Percentiles rank a stretch among this genome's conserved stretches.
phyloP scores from a whole-genome alignment of 2,797 vertebrate species.

The Jordanella pulchra region DNA sequence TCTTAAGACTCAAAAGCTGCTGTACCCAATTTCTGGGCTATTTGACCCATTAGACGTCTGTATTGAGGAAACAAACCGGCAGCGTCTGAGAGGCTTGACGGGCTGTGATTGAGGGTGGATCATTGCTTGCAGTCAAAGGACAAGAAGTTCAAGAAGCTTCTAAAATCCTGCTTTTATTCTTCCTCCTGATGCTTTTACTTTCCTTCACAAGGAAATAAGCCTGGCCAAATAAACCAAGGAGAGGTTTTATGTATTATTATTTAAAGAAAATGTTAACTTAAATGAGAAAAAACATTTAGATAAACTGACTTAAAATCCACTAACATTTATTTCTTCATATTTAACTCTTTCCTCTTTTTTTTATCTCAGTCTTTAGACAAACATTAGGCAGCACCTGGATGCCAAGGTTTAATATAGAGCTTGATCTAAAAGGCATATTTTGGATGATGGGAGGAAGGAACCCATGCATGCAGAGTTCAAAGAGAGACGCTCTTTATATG shows the following conservation, averaged over 20 bases:
- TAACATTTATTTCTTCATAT: too few relatives aligned
- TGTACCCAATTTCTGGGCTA: constrained; percentile 55
- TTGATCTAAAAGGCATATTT: too few relatives aligned
- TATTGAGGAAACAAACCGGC: constrained; percentile 57
- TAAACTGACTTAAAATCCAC: too few relatives aligned
- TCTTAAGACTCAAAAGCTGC: constrained; percentile 47
- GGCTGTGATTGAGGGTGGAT: constrained; percentile 28
- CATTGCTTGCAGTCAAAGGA: constrained; percentile 26
- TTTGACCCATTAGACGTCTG: constrained; percentile 67
- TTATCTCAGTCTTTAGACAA: too few relatives aligned
- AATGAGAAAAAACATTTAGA: too few relatives aligned
- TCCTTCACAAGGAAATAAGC: not conserved
- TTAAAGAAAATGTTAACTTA: too few relatives aligned
- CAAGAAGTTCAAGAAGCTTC: constrained; percentile 22
- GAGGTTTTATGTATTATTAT: not conserved
- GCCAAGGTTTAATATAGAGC: too few relatives aligned
- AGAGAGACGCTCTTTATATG: too few relatives aligned
- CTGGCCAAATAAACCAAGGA: not conserved
- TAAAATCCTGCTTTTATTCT: constrained; percentile 5
- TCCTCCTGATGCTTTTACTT: not conserved
- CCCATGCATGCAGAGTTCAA: too few relatives aligned
- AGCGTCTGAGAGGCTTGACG: constrained; percentile 50
- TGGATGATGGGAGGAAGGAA: too few relatives aligned
- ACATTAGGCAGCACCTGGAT: too few relatives aligned
- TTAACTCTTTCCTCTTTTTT: too few relatives aligned